Evolutionary conservation across 2,113 vertebrate species (phyloP).

Genomic region (Elephantulus edwardii): DNA sequence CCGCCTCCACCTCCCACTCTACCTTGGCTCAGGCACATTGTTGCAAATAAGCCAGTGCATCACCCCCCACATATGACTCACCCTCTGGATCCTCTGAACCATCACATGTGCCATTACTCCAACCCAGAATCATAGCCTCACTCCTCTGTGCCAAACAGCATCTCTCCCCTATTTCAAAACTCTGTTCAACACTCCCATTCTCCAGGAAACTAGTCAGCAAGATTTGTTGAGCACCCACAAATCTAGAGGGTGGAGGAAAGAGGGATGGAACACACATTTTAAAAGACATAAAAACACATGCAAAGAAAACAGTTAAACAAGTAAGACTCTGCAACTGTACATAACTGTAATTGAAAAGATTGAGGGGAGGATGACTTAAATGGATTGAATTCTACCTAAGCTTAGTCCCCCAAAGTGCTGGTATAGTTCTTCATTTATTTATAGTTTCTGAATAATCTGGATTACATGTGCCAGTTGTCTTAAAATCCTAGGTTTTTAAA

Average conservation of each 20-base stretch:
- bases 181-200: constrained; percentile 41
- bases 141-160: constrained; percentile 53
- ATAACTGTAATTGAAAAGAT: constrained; percentile 8
- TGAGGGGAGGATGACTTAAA: constrained; percentile 2
- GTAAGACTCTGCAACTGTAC: constrained; percentile 27
- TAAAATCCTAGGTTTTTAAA: constrained; percentile 31
- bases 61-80: constrained; percentile 69
- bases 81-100: constrained; percentile 60
- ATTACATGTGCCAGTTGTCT: constrained; percentile 18
- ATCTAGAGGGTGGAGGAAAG: constrained; percentile 59
- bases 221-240: constrained; percentile 62
- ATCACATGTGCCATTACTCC: constrained; percentile 55
- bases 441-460: constrained; percentile 14
- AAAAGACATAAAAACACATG: constrained; percentile 62
- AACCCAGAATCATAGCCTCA: constrained; percentile 53
- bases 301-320: constrained; percentile 62
- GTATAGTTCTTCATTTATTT: constrained; percentile 9
- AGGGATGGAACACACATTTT: constrained; percentile 39
- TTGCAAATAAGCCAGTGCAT: constrained; percentile 4
- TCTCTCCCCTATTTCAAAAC: constrained; percentile 68
- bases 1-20: constrained; percentile 54
- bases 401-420: not conserved
- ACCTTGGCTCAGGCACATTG: constrained; percentile 51
- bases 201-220: constrained; percentile 71
- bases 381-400: constrained; percentile 24